phyloP scores from a whole-genome alignment of 2,888 invertebrate genomes.

The Cosmorhoe ocellata region DNA sequence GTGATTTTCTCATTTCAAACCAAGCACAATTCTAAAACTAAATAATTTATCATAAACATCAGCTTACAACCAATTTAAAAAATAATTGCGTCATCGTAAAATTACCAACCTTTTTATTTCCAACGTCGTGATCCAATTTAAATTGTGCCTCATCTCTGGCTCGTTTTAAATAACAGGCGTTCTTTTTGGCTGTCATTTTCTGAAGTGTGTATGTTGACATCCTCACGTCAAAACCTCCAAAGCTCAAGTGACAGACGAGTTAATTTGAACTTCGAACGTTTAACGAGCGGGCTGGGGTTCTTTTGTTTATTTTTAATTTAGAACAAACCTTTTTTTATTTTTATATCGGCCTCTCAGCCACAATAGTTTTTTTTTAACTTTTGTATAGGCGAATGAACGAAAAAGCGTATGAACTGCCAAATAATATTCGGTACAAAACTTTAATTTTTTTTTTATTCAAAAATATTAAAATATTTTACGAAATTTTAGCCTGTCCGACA shows the following conservation, averaged over 20 bases:
- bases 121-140: conserved; percentile 58
- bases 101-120: conserved; percentile 28
- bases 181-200: conserved; percentile 56
- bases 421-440: no score
- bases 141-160: conserved; percentile 44
- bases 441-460: no score
- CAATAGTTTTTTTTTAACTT: no score
- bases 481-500: no score
- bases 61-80: conserved; percentile 7
- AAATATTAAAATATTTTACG: no score
- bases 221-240: conserved; percentile 64
- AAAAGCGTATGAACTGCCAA: no score
- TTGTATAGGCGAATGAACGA: no score
- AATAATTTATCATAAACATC: neutral
- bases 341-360: no score
- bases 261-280: conserved; percentile 64
- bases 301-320: conserved; percentile 18
- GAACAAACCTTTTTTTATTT: neutral
- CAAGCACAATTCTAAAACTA: neutral
- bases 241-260: conserved; percentile 70
- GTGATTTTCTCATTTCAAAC: no score
- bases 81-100: conserved; percentile 21
- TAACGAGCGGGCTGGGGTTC: conserved; percentile 31
- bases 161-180: conserved; percentile 36
- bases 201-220: conserved; percentile 57